A percentile compares a stretch with the other conserved stretches of the same genome.
Evolutionary conservation across 2,797 vertebrate species (phyloP).

Genomic region (Phoebastria nigripes): DNA sequence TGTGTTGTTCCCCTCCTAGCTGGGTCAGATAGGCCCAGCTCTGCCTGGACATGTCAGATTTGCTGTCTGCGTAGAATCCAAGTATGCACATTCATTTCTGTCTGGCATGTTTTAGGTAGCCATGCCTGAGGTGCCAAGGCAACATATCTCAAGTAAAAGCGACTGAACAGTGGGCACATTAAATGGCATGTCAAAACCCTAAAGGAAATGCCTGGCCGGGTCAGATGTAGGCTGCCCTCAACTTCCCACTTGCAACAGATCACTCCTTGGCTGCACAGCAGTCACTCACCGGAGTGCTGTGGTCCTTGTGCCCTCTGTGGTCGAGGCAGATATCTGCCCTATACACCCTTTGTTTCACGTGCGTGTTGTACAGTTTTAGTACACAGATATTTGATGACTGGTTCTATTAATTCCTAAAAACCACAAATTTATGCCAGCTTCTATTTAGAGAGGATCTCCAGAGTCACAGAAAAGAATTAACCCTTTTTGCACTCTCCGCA

Average conservation of each 20-base stretch:
- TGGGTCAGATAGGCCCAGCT: not conserved
- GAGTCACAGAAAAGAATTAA: not conserved
- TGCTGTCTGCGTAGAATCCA: accelerated
- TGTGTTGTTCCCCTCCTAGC: accelerated
- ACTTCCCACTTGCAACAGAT: not conserved
- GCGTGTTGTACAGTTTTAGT: not conserved
- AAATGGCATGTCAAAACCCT: not conserved
- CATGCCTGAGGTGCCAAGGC: not conserved
- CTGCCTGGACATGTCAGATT: not conserved
- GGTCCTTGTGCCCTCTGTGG: not conserved
- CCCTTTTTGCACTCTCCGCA: not conserved
- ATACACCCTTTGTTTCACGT: accelerated
- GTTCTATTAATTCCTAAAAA: not conserved
- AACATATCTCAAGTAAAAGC: not conserved
- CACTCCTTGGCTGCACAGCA: no score
- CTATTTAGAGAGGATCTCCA: not conserved
- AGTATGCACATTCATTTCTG: not conserved
- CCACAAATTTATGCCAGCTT: not conserved
- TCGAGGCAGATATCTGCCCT: accelerated
- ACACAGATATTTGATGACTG: not conserved
- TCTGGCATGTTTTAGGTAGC: not conserved
- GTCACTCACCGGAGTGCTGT: not conserved
- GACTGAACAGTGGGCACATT: not conserved
- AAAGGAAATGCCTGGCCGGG: not conserved
- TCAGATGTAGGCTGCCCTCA: not conserved